Conservation (phyloP, 2,113 vertebrate genomes). For the Urocynchramus pylzowi region DNA sequence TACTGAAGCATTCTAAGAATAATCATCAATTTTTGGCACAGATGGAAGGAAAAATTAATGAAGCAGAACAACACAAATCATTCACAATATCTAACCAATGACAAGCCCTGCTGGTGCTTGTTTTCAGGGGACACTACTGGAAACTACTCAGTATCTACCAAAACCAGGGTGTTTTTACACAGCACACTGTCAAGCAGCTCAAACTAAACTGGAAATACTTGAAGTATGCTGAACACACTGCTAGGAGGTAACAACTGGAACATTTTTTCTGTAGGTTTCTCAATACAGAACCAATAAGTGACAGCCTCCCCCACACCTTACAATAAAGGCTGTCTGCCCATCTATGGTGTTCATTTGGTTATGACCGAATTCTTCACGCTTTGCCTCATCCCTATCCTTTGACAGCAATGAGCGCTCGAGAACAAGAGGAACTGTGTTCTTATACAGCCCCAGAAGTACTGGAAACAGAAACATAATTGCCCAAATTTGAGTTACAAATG, state of each 20-base stretch:
- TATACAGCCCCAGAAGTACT: neutral
- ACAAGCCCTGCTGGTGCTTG: neutral
- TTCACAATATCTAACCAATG: neutral
- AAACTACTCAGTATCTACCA: neutral
- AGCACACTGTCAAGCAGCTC: neutral
- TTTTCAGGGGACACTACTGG: neutral
- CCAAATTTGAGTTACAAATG: neutral
- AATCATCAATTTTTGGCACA: conserved; percentile 31
- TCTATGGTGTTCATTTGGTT: conserved; percentile 15
- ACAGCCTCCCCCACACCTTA: conserved; percentile 20
- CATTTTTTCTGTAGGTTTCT: neutral
- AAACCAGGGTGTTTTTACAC: neutral
- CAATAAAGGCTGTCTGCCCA: conserved; percentile 14
- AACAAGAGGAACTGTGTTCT: neutral
- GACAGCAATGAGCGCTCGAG: neutral
- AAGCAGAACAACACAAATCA: neutral
- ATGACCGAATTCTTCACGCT: neutral
- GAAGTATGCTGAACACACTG: neutral
- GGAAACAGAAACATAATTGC: neutral
- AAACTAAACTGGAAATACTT: neutral
- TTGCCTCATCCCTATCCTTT: conserved; percentile 25
- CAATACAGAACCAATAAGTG: neutral
- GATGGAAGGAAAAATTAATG: conserved; percentile 7
- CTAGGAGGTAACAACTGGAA: neutral
- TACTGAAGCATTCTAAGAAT: conserved; percentile 6